Evolutionary conservation across 2,888 invertebrate species (phyloP).

Genomic region (Tethea ocularis): DNA sequence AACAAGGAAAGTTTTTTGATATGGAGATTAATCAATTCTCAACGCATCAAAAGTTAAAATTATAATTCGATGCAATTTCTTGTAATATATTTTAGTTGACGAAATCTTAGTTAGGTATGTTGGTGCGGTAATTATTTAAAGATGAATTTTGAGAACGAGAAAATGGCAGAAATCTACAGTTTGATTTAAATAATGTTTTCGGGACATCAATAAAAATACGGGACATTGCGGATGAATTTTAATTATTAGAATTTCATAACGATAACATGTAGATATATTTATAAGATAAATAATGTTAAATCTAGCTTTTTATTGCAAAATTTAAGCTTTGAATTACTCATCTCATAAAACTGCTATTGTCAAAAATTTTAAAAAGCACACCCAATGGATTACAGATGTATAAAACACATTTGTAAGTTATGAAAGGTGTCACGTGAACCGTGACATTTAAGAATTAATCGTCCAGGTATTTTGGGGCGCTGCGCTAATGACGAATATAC

Average conservation of each 20-base stretch:
- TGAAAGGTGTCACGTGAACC: not conserved
- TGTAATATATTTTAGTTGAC: not conserved
- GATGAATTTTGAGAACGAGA: too few relatives aligned
- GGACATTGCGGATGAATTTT: too few relatives aligned
- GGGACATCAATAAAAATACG: too few relatives aligned
- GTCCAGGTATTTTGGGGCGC: not conserved
- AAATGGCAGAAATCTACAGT: too few relatives aligned
- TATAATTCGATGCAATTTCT: not conserved
- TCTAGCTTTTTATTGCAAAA: too few relatives aligned
- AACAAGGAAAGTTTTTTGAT: not conserved
- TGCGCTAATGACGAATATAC: not conserved
- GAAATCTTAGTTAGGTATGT: not conserved
- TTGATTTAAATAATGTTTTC: too few relatives aligned
- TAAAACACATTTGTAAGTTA: not conserved
- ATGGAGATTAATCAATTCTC: not conserved
- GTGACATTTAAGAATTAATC: conserved; percentile 6
- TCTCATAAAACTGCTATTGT: too few relatives aligned
- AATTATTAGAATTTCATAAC: too few relatives aligned
- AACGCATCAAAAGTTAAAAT: not conserved
- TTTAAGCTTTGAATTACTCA: too few relatives aligned
- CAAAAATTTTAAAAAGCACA: too few relatives aligned
- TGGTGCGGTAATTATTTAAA: not conserved
- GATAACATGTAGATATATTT: too few relatives aligned
- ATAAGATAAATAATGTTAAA: too few relatives aligned
- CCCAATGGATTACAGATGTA: not conserved